phyloP scores from a whole-genome alignment of 2,113 vertebrate genomes.

The Cichladusa arquata region DNA sequence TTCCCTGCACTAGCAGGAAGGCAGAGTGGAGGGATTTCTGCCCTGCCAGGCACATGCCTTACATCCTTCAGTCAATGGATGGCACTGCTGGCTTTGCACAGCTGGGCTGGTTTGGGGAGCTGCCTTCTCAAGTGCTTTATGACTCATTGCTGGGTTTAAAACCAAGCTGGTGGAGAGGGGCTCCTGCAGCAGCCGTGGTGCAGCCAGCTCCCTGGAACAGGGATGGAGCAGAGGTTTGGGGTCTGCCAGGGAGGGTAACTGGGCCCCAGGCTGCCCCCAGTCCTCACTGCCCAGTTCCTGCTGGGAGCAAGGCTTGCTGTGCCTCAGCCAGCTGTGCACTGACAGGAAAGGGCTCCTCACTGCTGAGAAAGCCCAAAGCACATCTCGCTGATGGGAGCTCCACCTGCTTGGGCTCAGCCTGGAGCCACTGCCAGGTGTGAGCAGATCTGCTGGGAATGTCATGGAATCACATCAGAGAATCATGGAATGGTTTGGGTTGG shows the following conservation, averaged over 20 bases:
- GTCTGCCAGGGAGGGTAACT: background rate
- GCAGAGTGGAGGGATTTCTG: background rate
- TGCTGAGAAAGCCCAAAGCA: background rate
- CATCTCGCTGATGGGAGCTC: background rate
- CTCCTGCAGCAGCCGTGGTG: background rate
- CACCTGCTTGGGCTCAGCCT: background rate
- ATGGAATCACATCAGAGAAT: too few species aligned
- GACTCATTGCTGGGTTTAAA: background rate
- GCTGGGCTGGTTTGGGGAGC: background rate
- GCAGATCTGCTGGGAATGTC: background rate
- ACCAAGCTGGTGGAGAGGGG: background rate
- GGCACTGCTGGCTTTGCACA: constrained; percentile 54
- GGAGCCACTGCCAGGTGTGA: background rate
- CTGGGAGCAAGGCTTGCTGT: background rate
- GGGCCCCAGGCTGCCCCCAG: background rate
- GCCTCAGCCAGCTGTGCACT: background rate
- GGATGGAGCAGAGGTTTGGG: background rate
- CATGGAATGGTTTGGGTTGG: background rate
- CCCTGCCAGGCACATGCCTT: background rate
- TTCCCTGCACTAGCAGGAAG: background rate
- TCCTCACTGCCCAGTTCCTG: background rate
- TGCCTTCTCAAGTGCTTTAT: background rate
- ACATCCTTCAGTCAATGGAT: constrained; percentile 39
- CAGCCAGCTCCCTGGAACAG: background rate
- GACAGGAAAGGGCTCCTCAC: background rate